Percentiles rank a stretch among this genome's conserved stretches.
Evolutionary conservation across 2,113 vertebrate genomes (phyloP).

Genomic region (Ptilonorhynchus violaceus): DNA sequence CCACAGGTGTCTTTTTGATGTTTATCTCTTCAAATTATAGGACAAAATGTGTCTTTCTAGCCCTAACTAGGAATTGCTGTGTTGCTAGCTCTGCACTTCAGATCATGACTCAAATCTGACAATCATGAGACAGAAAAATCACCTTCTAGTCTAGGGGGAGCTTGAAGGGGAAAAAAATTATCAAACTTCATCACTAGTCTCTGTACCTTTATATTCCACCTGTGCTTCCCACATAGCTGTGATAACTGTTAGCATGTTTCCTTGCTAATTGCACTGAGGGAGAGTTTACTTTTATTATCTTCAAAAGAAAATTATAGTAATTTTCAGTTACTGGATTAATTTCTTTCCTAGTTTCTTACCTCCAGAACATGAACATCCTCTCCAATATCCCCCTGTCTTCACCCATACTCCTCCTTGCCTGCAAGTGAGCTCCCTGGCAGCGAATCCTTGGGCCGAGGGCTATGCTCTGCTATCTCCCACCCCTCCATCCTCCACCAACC

Average conservation of each 20-base stretch:
- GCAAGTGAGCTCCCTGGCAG: background rate
- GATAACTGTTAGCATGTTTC: background rate
- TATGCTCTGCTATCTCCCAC: accelerated
- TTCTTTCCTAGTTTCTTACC: background rate
- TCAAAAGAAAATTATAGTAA: background rate
- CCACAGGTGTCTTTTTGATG: background rate
- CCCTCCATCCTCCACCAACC: background rate
- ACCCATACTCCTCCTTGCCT: background rate
- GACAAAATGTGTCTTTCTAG: background rate
- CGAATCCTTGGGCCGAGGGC: background rate
- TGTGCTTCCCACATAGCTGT: background rate
- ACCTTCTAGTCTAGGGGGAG: background rate
- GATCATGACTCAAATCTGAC: background rate
- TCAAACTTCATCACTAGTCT: background rate
- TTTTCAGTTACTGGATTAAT: background rate
- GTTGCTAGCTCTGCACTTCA: background rate
- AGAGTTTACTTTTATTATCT: background rate
- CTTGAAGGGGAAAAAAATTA: background rate
- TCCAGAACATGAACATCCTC: background rate
- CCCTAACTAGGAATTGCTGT: background rate
- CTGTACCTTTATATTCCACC: background rate
- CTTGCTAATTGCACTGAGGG: background rate
- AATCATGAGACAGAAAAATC: background rate
- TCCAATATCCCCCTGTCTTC: background rate
- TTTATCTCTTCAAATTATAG: background rate